These are phyloP conservation scores for Platanista minor DNA, from an alignment of 2,113 vertebrate genomes.

Conservation along the genomic window DNA sequence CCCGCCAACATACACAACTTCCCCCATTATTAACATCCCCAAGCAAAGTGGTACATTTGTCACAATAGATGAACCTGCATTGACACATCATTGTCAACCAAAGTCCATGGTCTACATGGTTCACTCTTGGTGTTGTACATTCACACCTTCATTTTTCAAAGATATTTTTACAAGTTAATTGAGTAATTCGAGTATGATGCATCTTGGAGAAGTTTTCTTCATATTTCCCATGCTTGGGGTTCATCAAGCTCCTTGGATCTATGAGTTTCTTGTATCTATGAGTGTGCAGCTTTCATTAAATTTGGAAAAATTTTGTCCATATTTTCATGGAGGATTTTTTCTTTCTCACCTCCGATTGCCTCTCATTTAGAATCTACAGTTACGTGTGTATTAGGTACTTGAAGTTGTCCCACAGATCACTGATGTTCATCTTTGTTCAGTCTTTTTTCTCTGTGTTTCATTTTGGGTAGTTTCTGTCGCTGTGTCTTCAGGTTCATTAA, in stretches of 20 bases:
- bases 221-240: not conserved
- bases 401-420: too few relatives aligned
- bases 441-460: not conserved
- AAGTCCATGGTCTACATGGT: fast-evolving
- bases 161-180: not conserved
- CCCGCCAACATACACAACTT: fast-evolving
- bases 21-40: not conserved
- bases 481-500: not conserved
- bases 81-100: too few relatives aligned
- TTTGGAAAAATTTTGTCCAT: not conserved
- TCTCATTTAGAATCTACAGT: not conserved
- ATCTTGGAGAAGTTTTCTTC: not conserved
- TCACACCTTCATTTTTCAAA: not conserved
- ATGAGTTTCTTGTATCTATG: not conserved
- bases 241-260: not conserved
- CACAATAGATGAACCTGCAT: fast-evolving
- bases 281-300: not conserved
- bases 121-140: not conserved
- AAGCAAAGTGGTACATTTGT: not conserved
- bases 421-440: not conserved
- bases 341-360: too few relatives aligned
- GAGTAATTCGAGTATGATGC: not conserved
- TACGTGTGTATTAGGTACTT: fast-evolving
- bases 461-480: not conserved
- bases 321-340: not conserved